These are phyloP conservation scores for Echiichthys vipera DNA, from an alignment of 2,797 vertebrate species.

Conservation along the genomic window DNA sequence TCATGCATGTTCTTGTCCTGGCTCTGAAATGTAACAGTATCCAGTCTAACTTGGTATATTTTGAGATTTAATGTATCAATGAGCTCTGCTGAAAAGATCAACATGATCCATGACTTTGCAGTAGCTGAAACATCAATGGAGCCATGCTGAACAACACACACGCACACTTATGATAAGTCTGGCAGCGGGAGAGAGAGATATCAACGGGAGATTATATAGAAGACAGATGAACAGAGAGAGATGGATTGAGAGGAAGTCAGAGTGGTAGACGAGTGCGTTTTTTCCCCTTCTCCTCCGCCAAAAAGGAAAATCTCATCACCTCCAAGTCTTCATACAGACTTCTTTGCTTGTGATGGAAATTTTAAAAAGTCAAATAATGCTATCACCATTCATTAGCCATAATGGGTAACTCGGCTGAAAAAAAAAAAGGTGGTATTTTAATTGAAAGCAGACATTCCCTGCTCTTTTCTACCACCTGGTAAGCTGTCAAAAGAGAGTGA, in stretches of 20 bases:
- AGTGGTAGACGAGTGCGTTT: constrained; percentile 41
- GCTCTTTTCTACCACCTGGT: constrained; percentile 45
- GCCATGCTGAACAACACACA: constrained; percentile 1
- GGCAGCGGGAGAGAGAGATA: constrained; percentile 15
- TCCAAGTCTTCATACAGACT: constrained; percentile 36
- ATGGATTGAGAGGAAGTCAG: constrained; percentile 55
- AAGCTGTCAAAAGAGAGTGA: constrained; percentile 38
- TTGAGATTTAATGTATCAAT: background rate
- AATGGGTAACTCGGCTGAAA: constrained; percentile 31
- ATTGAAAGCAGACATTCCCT: constrained; percentile 50
- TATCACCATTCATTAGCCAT: constrained; percentile 50
- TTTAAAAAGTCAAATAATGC: constrained; percentile 48
- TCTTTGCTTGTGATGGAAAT: constrained; percentile 56
- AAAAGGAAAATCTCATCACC: constrained; percentile 54
- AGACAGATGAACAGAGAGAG: constrained; percentile 49
- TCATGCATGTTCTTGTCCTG: background rate
- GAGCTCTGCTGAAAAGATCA: constrained; percentile 1
- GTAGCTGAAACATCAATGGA: constrained; percentile 37
- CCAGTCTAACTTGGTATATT: background rate
- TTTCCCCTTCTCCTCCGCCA: constrained; percentile 42
- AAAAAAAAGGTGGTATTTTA: constrained; percentile 52
- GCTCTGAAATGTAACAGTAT: background rate
- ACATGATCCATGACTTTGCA: constrained; percentile 26
- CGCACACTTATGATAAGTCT: background rate
- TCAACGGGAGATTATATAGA: constrained; percentile 46